Conservation (phyloP, 1,140 invertebrate species). For the Neuroterus valhalla region DNA sequence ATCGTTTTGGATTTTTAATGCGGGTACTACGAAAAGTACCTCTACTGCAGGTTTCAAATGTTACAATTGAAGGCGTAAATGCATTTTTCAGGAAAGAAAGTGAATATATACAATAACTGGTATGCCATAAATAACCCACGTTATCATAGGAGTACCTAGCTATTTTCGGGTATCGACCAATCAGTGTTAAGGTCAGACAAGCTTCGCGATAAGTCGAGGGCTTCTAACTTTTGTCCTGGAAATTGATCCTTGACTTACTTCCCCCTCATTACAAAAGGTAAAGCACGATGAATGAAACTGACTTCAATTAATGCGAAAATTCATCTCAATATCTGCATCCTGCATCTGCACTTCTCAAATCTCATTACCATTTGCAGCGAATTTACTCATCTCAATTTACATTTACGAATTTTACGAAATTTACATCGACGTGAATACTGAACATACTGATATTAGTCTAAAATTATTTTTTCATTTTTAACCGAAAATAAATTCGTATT, state of each 20-base stretch:
- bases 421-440: no score
- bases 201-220: conserved; percentile 54
- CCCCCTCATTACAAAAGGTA: conserved; percentile 44
- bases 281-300: conserved; percentile 38
- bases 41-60: conserved; percentile 14
- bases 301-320: neutral
- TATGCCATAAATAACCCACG: conserved; percentile 48
- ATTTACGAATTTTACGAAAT: no score
- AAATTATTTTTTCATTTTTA: no score
- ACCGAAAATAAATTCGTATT: no score
- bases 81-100: conserved; percentile 11
- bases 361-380: neutral
- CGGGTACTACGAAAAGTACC: no score
- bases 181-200: conserved; percentile 70
- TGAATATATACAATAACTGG: conserved; percentile 26
- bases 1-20: no score
- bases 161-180: conserved; percentile 73
- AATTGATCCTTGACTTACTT: conserved; percentile 67
- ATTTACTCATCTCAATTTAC: neutral
- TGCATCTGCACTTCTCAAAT: neutral
- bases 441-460: no score
- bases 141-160: conserved; percentile 61
- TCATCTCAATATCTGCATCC: conserved; percentile 1
- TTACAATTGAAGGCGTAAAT: neutral
- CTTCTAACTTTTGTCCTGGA: conserved; percentile 56